Conservation (phyloP, 2,113 vertebrate species). For the Nematolebias whitei region DNA sequence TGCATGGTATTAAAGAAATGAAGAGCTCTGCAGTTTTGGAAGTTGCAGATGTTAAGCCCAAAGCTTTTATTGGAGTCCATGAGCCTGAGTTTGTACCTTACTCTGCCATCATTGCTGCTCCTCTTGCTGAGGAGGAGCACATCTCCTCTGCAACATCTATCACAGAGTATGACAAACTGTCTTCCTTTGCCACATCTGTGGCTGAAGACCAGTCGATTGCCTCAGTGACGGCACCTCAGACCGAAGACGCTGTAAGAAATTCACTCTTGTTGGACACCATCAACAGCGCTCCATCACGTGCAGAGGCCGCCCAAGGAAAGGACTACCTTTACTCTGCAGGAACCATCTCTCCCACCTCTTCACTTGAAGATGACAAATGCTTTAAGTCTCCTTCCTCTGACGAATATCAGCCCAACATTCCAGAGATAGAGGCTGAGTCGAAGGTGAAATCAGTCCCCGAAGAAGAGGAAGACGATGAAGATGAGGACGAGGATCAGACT, state of each 20-base stretch:
- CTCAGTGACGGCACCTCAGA: conserved; percentile 92
- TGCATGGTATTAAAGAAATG: conserved; percentile 84
- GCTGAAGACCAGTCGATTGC: conserved; percentile 95
- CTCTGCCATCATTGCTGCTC: conserved; percentile 88
- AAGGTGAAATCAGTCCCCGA: conserved; percentile 72
- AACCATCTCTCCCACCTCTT: conserved; percentile 97
- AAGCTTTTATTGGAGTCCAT: conserved; percentile 77
- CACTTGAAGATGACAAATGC: conserved; percentile 95
- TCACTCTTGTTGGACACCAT: conserved; percentile 89
- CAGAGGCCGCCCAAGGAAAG: conserved; percentile 90
- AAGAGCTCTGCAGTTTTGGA: conserved; percentile 71
- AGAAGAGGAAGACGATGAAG: conserved; percentile 86
- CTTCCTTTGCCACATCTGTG: conserved; percentile 94
- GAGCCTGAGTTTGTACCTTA: conserved; percentile 87
- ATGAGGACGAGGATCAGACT: conserved; percentile 84
- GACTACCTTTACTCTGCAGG: conserved; percentile 95
- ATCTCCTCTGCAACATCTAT: conserved; percentile 97
- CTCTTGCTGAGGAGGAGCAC: conserved; percentile 96
- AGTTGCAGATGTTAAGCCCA: conserved; percentile 74
- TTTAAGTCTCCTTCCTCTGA: conserved; percentile 96
- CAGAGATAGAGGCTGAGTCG: conserved; percentile 80
- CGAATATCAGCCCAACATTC: conserved; percentile 84
- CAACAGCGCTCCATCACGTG: conserved; percentile 88
- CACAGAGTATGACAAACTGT: conserved; percentile 96
- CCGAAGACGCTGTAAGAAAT: conserved; percentile 90